These are phyloP conservation scores for Chloropsis cyanopogon DNA, from an alignment of 2,113 vertebrate genomes.

Conservation along the genomic window DNA sequence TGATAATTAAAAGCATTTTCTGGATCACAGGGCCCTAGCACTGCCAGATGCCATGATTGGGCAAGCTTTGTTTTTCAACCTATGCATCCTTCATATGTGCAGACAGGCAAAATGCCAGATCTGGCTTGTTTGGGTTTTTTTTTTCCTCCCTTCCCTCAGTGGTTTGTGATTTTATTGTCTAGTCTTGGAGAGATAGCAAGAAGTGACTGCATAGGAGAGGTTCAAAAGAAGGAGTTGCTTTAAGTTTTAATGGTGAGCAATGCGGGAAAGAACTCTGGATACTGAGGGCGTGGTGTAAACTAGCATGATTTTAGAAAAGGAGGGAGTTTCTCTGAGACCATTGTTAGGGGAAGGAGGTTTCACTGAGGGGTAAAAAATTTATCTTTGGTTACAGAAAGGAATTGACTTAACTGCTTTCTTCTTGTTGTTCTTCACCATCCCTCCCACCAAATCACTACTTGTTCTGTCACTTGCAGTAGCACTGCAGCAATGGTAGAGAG, in stretches of 20 bases:
- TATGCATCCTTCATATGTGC: not conserved
- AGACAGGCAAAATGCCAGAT: not conserved
- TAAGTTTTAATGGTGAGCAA: not conserved
- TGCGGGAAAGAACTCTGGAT: not conserved
- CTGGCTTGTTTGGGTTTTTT: not conserved
- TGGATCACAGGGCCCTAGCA: not conserved
- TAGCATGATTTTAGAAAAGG: not conserved
- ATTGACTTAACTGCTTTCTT: not conserved
- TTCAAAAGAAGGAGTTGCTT: not conserved
- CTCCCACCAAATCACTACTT: not conserved
- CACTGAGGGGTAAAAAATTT: not conserved
- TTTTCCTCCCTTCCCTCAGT: not conserved
- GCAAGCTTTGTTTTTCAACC: conserved; percentile 7
- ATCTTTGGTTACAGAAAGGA: not conserved
- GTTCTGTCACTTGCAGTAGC: not conserved
- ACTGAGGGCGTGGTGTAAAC: not conserved
- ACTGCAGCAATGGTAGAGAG: not conserved
- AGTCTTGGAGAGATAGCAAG: not conserved
- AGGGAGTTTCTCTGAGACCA: not conserved
- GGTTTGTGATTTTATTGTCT: conserved; percentile 6
- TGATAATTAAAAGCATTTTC: conserved; percentile 76
- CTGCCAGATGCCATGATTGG: conserved; percentile 22
- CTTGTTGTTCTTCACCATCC: not conserved
- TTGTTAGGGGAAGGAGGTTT: not conserved
- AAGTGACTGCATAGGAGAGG: not conserved